phyloP scores from a whole-genome alignment of 2,888 invertebrate species.

The Mythimna pallens region DNA sequence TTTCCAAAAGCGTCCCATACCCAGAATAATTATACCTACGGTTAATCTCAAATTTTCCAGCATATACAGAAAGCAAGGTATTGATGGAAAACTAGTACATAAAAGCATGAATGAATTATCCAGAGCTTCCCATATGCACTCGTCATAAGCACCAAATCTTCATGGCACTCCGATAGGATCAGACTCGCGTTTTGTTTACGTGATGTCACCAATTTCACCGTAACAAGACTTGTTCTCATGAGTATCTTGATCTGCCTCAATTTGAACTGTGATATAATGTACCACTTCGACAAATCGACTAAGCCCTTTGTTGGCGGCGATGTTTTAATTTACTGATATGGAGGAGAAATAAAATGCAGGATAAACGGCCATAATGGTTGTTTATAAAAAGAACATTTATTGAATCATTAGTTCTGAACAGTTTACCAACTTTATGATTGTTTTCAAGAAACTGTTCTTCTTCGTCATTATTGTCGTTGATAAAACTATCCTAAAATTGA shows the following conservation, averaged over 20 bases:
- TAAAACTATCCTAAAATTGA: not conserved
- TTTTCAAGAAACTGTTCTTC: not conserved
- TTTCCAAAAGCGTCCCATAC: not conserved
- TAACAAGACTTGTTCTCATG: constrained; percentile 89
- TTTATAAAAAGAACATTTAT: not conserved
- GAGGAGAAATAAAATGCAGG: not conserved
- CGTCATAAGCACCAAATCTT: constrained; percentile 75
- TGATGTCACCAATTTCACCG: constrained; percentile 81
- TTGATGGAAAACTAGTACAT: not conserved
- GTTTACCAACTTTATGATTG: not conserved
- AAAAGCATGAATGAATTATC: constrained; percentile 23
- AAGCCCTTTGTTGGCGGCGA: constrained; percentile 8
- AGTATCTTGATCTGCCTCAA: constrained; percentile 67
- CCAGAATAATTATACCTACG: not conserved
- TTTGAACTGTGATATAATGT: constrained; percentile 49
- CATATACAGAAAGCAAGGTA: not conserved
- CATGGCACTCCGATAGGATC: constrained; percentile 76
- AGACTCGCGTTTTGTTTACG: constrained; percentile 81
- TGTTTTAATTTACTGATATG: not conserved
- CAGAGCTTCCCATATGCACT: constrained; percentile 31
- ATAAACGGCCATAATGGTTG: not conserved
- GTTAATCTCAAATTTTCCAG: not conserved
- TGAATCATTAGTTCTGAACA: not conserved
- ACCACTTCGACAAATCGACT: constrained; percentile 51
- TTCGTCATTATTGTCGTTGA: not conserved